Evolutionary conservation across 2,113 vertebrate species (phyloP).

Genomic region (Tachysurus vachellii): DNA sequence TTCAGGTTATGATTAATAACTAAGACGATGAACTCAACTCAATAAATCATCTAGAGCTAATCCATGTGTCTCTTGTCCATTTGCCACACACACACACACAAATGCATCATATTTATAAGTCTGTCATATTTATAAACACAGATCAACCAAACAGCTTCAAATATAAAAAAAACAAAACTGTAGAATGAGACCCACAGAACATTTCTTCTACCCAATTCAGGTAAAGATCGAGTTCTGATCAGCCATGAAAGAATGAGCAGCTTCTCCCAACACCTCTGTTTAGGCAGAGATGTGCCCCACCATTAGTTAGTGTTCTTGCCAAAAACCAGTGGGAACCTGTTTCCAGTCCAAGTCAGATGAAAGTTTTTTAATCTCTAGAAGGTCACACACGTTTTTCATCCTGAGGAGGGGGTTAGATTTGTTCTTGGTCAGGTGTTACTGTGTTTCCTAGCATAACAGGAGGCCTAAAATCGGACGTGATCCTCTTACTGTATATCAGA

Average conservation of each 20-base stretch:
- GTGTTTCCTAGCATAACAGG: neutral
- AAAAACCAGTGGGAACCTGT: neutral
- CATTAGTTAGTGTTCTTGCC: neutral
- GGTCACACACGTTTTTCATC: neutral
- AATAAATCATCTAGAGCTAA: conserved; percentile 52
- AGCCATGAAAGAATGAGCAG: neutral
- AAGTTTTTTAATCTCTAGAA: neutral
- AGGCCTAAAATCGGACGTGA: neutral
- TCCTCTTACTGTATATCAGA: no score
- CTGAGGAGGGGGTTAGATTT: neutral
- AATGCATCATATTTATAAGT: neutral
- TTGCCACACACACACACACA: conserved; percentile 3
- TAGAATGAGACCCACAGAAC: neutral
- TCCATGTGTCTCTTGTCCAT: neutral
- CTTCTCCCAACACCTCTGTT: neutral
- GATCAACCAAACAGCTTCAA: neutral
- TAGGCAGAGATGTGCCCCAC: neutral
- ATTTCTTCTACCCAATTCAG: neutral
- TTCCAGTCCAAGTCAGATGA: conserved; percentile 7
- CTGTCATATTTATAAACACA: no score
- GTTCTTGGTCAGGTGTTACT: neutral
- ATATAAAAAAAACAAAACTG: neutral
- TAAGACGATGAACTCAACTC: conserved; percentile 50
- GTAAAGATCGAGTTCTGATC: neutral
- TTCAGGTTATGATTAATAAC: conserved; percentile 74